Conservation (phyloP, 2,113 vertebrate species). For the Gallinago jamesoni region DNA sequence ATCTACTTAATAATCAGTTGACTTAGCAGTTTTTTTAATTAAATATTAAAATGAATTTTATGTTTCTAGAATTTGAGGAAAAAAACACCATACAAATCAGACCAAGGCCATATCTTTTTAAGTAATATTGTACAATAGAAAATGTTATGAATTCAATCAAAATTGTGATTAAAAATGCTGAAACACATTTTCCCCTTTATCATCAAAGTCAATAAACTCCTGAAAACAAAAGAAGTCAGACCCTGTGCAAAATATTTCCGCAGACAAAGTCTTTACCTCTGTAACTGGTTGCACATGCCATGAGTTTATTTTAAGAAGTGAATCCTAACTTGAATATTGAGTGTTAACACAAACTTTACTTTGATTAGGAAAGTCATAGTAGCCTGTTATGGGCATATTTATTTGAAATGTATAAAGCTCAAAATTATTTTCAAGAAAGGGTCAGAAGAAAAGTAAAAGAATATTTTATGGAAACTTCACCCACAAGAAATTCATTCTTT, state of each 20-base stretch:
- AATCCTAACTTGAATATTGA: neutral
- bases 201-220: neutral
- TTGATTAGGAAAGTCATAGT: neutral
- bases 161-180: neutral
- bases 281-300: neutral
- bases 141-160: neutral
- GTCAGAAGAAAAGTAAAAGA: neutral
- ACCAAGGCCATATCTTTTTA: neutral
- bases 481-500: neutral
- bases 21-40: neutral
- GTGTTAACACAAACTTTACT: neutral
- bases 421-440: neutral
- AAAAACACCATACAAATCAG: neutral
- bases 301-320: neutral
- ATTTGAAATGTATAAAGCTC: neutral
- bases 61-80: neutral
- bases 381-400: neutral
- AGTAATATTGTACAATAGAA: neutral
- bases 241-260: neutral
- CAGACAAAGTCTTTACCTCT: neutral
- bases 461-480: neutral
- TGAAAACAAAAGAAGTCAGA: neutral
- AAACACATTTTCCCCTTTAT: neutral
- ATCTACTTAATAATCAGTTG: neutral
- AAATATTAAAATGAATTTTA: neutral